Evolutionary conservation across 2,888 invertebrate species (phyloP).

Genomic region (Parthenolecanium corni): DNA sequence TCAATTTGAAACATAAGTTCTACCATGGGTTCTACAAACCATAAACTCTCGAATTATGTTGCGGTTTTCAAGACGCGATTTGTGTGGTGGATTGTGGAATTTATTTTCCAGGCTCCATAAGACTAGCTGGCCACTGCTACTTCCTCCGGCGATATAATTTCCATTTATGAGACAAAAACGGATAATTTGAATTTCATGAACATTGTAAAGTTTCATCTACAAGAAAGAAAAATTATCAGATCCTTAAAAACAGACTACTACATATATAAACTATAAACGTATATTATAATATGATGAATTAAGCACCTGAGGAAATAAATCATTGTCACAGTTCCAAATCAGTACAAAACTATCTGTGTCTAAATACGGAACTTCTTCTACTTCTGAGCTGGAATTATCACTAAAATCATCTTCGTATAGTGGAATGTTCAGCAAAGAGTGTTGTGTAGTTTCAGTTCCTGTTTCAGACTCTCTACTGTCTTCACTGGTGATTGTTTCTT

Average conservation of each 20-base stretch:
- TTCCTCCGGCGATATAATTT: conserved; percentile 9
- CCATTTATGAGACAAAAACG: conserved; percentile 7
- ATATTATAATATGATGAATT: too few relatives aligned
- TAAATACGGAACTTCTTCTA: conserved; percentile 29
- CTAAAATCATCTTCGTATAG: conserved; percentile 32
- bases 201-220: conserved; percentile 2
- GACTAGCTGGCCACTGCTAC: conserved; percentile 6
- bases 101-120: conserved; percentile 2
- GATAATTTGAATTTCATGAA: neutral
- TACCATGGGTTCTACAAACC: neutral
- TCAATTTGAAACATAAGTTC: too few relatives aligned
- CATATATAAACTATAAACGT: too few relatives aligned
- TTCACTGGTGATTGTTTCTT: neutral
- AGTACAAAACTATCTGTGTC: conserved; percentile 39
- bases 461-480: neutral
- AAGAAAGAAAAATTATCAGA: neutral
- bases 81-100: neutral
- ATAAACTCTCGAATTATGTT: neutral
- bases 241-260: too few relatives aligned
- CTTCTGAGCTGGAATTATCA: conserved; percentile 29
- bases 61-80: too few relatives aligned
- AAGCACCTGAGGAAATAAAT: conserved; percentile 32
- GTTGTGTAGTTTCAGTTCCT: neutral
- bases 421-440: neutral
- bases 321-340: conserved; percentile 34